phyloP scores from a whole-genome alignment of 2,888 invertebrate species.

The Drosophila maculinotata region DNA sequence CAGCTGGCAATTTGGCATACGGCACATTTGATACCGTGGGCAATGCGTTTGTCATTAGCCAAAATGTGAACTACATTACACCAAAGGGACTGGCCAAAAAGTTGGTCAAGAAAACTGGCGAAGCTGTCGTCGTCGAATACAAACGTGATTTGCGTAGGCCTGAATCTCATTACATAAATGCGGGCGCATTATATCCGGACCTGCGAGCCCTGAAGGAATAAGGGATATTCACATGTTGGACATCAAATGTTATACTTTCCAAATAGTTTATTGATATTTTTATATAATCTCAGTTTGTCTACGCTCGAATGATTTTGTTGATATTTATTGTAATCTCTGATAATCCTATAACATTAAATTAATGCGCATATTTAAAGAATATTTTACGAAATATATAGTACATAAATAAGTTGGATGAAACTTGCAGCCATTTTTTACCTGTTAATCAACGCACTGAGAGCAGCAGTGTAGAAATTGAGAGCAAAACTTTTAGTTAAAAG shows the following conservation, averaged over 20 bases:
- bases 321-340: slow-evolving; percentile 17
- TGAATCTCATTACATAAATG: slow-evolving; percentile 79
- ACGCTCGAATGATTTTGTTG: slow-evolving; percentile 5
- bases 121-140: slow-evolving; percentile 86
- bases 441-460: no score
- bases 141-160: slow-evolving; percentile 71
- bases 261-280: slow-evolving; percentile 18
- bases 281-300: slow-evolving; percentile 12
- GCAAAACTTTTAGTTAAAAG: no score
- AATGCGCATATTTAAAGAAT: neutral
- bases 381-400: slow-evolving; percentile 8
- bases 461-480: no score
- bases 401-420: neutral
- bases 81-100: slow-evolving; percentile 89
- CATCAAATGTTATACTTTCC: slow-evolving; percentile 1
- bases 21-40: slow-evolving; percentile 90
- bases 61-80: slow-evolving; percentile 88
- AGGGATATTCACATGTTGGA: neutral
- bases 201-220: slow-evolving; percentile 74
- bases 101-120: slow-evolving; percentile 88
- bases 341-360: neutral
- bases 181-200: slow-evolving; percentile 83
- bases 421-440: no score
- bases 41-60: slow-evolving; percentile 88
- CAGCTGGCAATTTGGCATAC: slow-evolving; percentile 88